Percentiles rank a stretch among this genome's conserved stretches.
phyloP scores from a whole-genome alignment of 2,797 vertebrate species.

The Danio tinwini region DNA sequence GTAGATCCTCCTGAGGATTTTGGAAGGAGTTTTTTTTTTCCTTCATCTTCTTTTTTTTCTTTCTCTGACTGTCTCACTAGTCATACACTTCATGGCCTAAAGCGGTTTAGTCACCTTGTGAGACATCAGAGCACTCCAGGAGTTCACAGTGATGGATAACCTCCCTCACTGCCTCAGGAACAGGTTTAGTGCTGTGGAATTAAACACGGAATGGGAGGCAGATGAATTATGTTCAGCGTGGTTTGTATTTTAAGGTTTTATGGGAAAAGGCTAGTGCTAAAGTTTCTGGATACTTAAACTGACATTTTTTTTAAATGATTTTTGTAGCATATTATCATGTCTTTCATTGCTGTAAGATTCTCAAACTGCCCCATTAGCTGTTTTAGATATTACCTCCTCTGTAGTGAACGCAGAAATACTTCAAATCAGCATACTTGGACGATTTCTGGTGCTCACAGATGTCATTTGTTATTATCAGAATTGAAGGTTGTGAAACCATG shows the following conservation, averaged over 20 bases:
- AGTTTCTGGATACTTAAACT: background rate
- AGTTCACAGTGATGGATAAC: conserved; percentile 41
- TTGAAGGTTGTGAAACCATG: no score
- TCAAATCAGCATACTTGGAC: no score
- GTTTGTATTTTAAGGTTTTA: conserved; percentile 8
- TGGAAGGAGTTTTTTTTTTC: background rate
- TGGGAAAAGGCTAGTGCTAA: background rate
- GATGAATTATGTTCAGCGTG: conserved; percentile 3
- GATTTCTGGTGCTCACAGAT: no score
- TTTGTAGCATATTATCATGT: background rate
- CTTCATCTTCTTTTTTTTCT: background rate
- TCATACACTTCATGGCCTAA: conserved; percentile 32
- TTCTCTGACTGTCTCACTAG: conserved; percentile 5
- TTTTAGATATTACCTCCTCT: no score
- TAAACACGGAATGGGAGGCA: conserved; percentile 8
- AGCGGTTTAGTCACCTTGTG: conserved; percentile 38
- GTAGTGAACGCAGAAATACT: no score
- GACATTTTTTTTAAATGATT: background rate
- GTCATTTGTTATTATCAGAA: no score
- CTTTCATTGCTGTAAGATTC: background rate
- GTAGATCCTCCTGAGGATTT: conserved; percentile 8
- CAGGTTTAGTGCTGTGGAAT: conserved; percentile 5
- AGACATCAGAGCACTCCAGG: conserved; percentile 27
- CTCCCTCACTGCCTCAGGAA: conserved; percentile 34
- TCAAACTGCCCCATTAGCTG: no score